A percentile compares a stretch with the other conserved stretches of the same genome.
Evolutionary conservation across 2,113 vertebrate genomes (phyloP).

Genomic region (Calonectris borealis): DNA sequence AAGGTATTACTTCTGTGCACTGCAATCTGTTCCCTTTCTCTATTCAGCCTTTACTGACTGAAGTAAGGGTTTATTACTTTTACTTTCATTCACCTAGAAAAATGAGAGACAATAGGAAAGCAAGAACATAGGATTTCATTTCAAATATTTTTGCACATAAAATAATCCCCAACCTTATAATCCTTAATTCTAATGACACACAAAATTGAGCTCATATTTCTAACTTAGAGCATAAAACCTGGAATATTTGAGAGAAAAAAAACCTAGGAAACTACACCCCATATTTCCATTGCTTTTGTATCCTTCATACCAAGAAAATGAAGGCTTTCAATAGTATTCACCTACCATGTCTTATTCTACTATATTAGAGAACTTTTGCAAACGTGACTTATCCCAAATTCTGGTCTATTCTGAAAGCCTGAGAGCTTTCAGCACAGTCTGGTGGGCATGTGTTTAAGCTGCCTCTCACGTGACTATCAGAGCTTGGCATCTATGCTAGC

Average conservation of each 20-base stretch:
- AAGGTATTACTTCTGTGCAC: not conserved
- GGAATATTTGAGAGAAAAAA: not conserved
- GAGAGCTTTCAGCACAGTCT: not conserved
- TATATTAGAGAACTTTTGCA: not conserved
- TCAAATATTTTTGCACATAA: not conserved
- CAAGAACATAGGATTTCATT: not conserved
- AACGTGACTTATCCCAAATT: not conserved
- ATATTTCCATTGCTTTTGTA: not conserved
- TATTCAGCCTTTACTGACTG: not conserved
- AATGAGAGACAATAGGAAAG: not conserved
- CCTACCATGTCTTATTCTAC: not conserved
- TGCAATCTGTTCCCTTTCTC: not conserved
- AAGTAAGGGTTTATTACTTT: not conserved
- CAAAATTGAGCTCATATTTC: not conserved
- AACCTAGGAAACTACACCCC: not conserved
- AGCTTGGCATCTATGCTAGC: not conserved
- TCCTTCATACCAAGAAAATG: not conserved
- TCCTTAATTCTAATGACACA: not conserved
- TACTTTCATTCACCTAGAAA: not conserved
- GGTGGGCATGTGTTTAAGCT: not conserved
- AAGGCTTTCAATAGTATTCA: not conserved
- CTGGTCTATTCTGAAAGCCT: not conserved
- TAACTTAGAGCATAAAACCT: not conserved
- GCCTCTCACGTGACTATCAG: not conserved
- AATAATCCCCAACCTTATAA: not conserved